Conservation (phyloP, 2,113 vertebrate species). For the Pluvianellus socialis region DNA sequence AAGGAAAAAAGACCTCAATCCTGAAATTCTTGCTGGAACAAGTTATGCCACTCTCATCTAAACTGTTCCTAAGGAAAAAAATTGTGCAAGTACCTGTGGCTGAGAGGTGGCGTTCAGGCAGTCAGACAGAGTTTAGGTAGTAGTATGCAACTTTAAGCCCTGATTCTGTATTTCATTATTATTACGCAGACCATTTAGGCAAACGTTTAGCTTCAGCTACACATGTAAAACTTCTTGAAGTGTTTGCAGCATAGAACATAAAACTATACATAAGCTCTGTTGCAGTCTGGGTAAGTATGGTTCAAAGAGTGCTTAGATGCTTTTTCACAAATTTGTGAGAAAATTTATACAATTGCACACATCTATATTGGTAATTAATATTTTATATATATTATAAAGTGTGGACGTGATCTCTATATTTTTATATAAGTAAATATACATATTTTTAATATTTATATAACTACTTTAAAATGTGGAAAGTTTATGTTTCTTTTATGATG, state of each 20-base stretch:
- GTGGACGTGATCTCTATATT: not conserved
- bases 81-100: not conserved
- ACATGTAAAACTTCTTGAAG: not conserved
- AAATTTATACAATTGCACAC: not conserved
- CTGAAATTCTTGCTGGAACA: not conserved
- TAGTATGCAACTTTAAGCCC: not conserved
- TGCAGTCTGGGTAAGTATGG: not conserved
- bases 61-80: not conserved
- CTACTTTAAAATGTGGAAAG: not conserved
- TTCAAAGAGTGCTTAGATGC: not conserved
- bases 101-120: not conserved
- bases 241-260: not conserved
- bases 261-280: not conserved
- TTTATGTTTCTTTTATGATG: not conserved
- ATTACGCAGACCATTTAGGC: not conserved
- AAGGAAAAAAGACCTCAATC: not conserved
- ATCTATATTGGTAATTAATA: not conserved
- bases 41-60: not conserved
- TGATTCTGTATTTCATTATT: not conserved
- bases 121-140: not conserved
- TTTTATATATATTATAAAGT: not conserved
- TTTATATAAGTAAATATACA: not conserved
- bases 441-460: not conserved
- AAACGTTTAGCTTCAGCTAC: not conserved
- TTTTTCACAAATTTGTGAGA: not conserved